A percentile compares a stretch with the other conserved stretches of the same genome.
phyloP scores from a whole-genome alignment of 2,888 invertebrate genomes.

The Epirrhoe tristata region DNA sequence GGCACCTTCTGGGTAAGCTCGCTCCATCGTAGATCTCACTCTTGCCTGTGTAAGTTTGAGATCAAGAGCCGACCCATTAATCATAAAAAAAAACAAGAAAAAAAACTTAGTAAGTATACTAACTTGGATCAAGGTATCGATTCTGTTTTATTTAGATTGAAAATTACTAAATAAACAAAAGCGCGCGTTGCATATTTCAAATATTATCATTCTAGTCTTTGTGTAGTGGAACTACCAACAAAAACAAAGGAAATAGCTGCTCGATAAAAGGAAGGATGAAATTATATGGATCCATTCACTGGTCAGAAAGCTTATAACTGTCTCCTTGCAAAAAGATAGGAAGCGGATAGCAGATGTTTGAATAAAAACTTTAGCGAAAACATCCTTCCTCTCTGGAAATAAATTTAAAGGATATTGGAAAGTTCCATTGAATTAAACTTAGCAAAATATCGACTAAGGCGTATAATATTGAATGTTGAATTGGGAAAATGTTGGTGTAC shows the following conservation, averaged over 20 bases:
- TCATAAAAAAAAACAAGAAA: too few relatives aligned
- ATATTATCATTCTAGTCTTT: background rate
- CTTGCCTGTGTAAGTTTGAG: too few relatives aligned
- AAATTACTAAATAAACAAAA: background rate
- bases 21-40: too few relatives aligned
- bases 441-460: too few relatives aligned
- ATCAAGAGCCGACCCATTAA: too few relatives aligned
- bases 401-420: background rate
- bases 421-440: background rate
- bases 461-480: too few relatives aligned
- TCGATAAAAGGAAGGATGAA: conserved; percentile 6
- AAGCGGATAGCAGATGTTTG: conserved; percentile 68
- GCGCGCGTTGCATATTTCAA: background rate
- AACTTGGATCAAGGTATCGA: background rate
- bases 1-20: too few relatives aligned
- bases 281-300: conserved; percentile 16
- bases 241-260: conserved; percentile 2
- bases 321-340: conserved; percentile 59
- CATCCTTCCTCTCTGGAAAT: conserved; percentile 5
- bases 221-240: background rate
- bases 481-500: too few relatives aligned
- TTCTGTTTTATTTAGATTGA: background rate
- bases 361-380: conserved; percentile 54
- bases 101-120: too few relatives aligned
- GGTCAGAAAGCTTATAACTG: conserved; percentile 60